Evolutionary conservation across 2,888 invertebrate genomes (phyloP), one percentile per base, ranked within the genome.

Genomic region (Unio pictorum): DNA sequence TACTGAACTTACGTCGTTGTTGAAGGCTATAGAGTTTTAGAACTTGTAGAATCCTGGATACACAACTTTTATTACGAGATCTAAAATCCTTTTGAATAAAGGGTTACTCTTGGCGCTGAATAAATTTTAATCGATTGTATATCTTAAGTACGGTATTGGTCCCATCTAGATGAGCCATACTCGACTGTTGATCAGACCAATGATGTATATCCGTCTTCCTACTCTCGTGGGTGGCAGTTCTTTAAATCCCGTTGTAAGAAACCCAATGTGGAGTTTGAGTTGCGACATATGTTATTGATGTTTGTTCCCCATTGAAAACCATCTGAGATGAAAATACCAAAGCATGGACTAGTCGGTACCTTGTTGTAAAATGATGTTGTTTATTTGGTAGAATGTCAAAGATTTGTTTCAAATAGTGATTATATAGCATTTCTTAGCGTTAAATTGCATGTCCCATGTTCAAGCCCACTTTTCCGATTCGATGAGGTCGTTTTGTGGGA

Each of bases 161-260:
- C n/a, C n/a, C n/a, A n/a, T n/a, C n/a, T n/a, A n/a, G n/a, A n/a
- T 54, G 45, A 68, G 56, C 64, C 63, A 63, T 68, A 68, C 64
- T 64, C 68, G 26, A 68, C 28, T 64, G 58, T 45, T 26, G 64
- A 68, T 34, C 34, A 4, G 34, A 60, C 26, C 18, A 67, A 57
- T n/a, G n/a, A n/a, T n/a, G n/a, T n/a, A 57, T 6, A 57, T 56
- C 65, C 23, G 65, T 57, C 34, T 56, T 26, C 28, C 28, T n/a
- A 34, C 61, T 61, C 55, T 65, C 55, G 20, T 55, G 59, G 45
- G 68, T n/a, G 34, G 1, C 61, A 64, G 55, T 68, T 45, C 28
- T 68, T 68, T 56, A 45, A 59, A 55, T 64, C 54, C 23, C 55
- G 54, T 64, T 28, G 5, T 28, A 45, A 62, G 30, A 34, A 34